Base-by-base conservation (phyloP, 2,797 vertebrate genomes). In the Notolepis coatsorum region DNA sequence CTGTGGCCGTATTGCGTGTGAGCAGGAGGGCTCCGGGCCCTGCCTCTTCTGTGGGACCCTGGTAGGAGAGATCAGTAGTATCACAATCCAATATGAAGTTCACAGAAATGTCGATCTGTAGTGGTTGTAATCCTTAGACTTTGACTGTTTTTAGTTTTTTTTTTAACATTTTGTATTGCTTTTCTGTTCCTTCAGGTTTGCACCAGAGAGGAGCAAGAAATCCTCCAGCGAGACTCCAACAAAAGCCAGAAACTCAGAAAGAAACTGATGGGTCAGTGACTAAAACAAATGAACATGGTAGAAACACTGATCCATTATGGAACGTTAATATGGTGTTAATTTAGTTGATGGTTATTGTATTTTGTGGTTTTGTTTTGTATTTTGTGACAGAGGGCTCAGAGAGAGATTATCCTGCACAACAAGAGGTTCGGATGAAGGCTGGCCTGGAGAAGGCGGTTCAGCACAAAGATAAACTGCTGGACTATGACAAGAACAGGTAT, bases 201-300 rank as follows among this genome's bases (percentile, higher is more conserved):
- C 81, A 98, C 97, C 45, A 95, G 80, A 67, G 98, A 99, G 79
- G 97, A 99, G 77, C 94, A 95, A 61, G 95, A 96, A 79, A 95
- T 99, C 74, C 89, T 99, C 62, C 95, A 96, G 8, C 89, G 96
- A 61, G 97, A 99, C 79, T 99, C 98, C 31, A 99, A 99, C 88
- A 99, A 97, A 90, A 99, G 98, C 86, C 97, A 99, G 84, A 99
- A 96, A 85, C 85, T 99, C 35, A 85, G 95, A 62, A 98, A 98
- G 85, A 99, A 98, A 74, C 95, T 99, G 3, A 91, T 98, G 95
- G 93, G 94, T 90, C n/a, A 96, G 96, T 98, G 79, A 85, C 90
- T 47, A 12, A 43, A 50, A 27, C 24, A 61, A 10, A 10, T 46
- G n/a, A 1, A 8, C 58, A 8, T 13, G 12, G 8, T 42, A 4